Evolutionary conservation across 2,797 vertebrate genomes (phyloP).

Genomic region (Crocidura indochinensis): DNA sequence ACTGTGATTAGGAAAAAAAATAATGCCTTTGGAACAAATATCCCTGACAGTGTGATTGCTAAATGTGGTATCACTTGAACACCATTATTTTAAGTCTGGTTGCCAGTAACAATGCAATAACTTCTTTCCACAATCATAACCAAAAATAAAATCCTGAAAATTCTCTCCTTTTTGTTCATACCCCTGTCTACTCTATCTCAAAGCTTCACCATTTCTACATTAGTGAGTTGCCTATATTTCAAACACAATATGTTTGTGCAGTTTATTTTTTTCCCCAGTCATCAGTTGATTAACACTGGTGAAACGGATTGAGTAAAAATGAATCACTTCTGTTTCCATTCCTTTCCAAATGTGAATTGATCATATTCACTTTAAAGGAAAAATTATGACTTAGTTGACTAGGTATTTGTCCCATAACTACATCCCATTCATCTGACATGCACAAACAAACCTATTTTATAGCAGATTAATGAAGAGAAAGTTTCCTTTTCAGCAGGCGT

Average conservation of each 20-base stretch:
- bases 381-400: conserved; percentile 75
- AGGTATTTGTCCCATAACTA: conserved; percentile 62
- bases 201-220: conserved; percentile 57
- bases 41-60: conserved; percentile 75
- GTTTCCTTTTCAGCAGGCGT: conserved; percentile 75
- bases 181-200: background rate
- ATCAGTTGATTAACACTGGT: conserved; percentile 58
- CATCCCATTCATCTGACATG: conserved; percentile 57
- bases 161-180: conserved; percentile 68
- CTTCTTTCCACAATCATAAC: conserved; percentile 58
- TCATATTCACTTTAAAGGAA: conserved; percentile 84
- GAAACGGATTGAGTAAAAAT: no score
- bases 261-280: conserved; percentile 62
- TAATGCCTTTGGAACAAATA: conserved; percentile 56
- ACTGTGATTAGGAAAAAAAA: conserved; percentile 14
- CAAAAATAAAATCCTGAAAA: conserved; percentile 11
- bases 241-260: conserved; percentile 58
- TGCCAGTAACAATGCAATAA: conserved; percentile 44
- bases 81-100: conserved; percentile 27
- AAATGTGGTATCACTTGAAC: conserved; percentile 32
- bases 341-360: no score
- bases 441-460: conserved; percentile 75
- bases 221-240: conserved; percentile 67
- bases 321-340: no score
- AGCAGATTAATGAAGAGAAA: conserved; percentile 83